Evolutionary conservation across 2,888 invertebrate genomes (phyloP).

Genomic region (Kuschelorhynchus macadamiae): DNA sequence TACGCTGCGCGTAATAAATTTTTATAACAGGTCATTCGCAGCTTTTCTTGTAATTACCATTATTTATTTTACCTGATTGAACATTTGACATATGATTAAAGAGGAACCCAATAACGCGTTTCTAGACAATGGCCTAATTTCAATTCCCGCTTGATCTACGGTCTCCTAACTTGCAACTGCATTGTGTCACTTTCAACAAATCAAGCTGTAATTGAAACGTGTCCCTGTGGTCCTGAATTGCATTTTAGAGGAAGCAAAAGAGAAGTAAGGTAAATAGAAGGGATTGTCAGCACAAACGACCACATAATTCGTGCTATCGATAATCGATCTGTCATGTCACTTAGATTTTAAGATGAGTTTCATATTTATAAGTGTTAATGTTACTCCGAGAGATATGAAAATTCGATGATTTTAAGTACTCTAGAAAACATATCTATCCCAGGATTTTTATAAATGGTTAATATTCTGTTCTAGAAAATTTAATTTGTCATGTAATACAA

Average conservation of each 20-base stretch:
- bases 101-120: slow-evolving; percentile 5
- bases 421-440: too few relatives aligned
- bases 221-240: slow-evolving; percentile 20
- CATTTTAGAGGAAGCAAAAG: slow-evolving; percentile 20
- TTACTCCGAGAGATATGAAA: too few relatives aligned
- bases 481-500: too few relatives aligned
- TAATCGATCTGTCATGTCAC: background rate
- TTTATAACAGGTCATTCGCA: too few relatives aligned
- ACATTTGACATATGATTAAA: background rate
- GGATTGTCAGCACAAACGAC: slow-evolving; percentile 21
- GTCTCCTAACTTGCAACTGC: slow-evolving; percentile 24
- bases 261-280: slow-evolving; percentile 21
- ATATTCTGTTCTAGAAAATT: too few relatives aligned
- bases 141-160: slow-evolving; percentile 20
- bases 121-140: slow-evolving; percentile 26
- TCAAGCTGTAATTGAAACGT: slow-evolving; percentile 21
- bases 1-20: too few relatives aligned
- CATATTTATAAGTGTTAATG: too few relatives aligned
- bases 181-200: slow-evolving; percentile 33
- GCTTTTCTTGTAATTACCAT: too few relatives aligned
- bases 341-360: too few relatives aligned
- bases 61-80: too few relatives aligned
- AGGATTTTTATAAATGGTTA: too few relatives aligned
- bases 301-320: background rate
- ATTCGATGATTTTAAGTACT: too few relatives aligned